These are phyloP conservation scores for Coptodon rendalli DNA, from an alignment of 2,113 vertebrate species.

Conservation along the genomic window DNA sequence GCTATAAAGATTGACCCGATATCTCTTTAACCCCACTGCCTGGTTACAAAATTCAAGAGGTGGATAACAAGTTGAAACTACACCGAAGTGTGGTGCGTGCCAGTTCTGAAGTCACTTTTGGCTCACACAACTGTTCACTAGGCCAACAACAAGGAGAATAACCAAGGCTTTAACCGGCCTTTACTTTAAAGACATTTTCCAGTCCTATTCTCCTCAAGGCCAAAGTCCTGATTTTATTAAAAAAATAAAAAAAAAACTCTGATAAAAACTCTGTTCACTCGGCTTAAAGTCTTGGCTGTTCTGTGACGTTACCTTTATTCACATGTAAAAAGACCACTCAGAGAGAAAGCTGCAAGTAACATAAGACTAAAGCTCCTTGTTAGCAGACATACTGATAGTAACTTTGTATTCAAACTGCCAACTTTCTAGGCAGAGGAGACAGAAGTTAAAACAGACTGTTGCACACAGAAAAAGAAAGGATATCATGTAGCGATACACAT, in stretches of 20 bases:
- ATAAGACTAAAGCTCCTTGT: neutral
- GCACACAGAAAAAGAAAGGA: neutral
- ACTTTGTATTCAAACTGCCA: neutral
- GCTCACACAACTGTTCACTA: neutral
- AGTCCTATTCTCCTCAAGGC: neutral
- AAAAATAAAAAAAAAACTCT: neutral
- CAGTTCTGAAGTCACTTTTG: neutral
- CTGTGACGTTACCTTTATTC: too few relatives aligned
- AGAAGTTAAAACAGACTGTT: neutral
- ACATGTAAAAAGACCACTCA: neutral
- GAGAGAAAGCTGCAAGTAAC: neutral
- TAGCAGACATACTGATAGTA: neutral
- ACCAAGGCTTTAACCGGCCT: neutral
- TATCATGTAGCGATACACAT: accelerated
- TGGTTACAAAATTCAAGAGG: neutral
- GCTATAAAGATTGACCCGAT: neutral
- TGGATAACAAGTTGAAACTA: neutral
- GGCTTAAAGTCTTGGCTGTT: neutral
- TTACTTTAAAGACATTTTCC: neutral
- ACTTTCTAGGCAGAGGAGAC: neutral
- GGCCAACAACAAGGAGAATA: neutral
- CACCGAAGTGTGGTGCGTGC: accelerated
- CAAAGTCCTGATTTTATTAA: neutral
- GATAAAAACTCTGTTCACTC: neutral
- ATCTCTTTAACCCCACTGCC: neutral